These are phyloP conservation scores for Kryptolebias marmoratus DNA, from an alignment of 2,113 vertebrate genomes.

Conservation along the genomic window DNA sequence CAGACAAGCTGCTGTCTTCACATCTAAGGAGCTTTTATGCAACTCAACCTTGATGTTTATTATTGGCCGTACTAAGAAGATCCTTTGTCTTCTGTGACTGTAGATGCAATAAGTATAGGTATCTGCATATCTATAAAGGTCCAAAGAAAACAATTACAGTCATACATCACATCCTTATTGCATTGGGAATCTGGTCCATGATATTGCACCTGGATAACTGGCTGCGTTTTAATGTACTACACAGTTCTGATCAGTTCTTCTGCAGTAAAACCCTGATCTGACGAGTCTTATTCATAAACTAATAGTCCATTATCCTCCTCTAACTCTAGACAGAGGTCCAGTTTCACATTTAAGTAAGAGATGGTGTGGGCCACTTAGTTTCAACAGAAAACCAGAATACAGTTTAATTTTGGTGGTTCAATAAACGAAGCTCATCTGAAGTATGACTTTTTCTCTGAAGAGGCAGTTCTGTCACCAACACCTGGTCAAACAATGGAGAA, in stretches of 20 bases:
- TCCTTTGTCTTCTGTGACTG: not conserved
- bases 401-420: too few species aligned
- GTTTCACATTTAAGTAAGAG: not conserved
- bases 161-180: conserved; percentile 4
- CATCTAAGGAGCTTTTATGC: not conserved
- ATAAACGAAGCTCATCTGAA: too few species aligned
- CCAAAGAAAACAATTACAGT: not conserved
- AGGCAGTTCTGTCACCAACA: too few species aligned
- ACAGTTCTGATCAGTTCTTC: not conserved
- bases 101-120: not conserved
- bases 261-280: not conserved
- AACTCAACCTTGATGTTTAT: not conserved
- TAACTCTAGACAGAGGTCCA: too few species aligned
- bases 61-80: not conserved
- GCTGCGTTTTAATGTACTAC: not conserved
- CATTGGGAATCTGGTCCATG: not conserved
- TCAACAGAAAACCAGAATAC: not conserved
- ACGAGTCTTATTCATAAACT: not conserved
- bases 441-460: too few species aligned
- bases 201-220: not conserved
- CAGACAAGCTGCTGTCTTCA: not conserved
- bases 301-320: too few species aligned
- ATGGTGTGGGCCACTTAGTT: not conserved
- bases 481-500: too few species aligned
- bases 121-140: conserved; percentile 7